phyloP scores from a whole-genome alignment of 2,113 vertebrate species.

The Catharus minimus region DNA sequence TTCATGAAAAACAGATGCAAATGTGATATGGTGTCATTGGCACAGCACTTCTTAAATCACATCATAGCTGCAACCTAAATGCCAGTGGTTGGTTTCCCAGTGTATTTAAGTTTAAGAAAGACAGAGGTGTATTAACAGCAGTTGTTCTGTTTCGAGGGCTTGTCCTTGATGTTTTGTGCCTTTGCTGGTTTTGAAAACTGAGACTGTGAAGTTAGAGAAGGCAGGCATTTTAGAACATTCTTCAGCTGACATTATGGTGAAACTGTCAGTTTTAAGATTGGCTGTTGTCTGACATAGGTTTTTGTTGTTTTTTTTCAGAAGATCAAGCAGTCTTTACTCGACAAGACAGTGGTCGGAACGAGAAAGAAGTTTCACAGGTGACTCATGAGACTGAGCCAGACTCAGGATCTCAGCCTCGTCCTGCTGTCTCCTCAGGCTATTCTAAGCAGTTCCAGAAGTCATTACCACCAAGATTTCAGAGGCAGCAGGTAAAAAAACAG shows the following conservation, averaged over 20 bases:
- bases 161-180: neutral
- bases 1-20: neutral
- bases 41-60: neutral
- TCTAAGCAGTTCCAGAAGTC: constrained; percentile 99
- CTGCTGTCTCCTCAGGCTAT: constrained; percentile 90
- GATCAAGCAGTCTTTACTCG: constrained; percentile 64
- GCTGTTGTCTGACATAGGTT: neutral
- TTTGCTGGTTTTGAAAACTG: neutral
- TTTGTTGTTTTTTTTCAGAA: constrained; percentile 29
- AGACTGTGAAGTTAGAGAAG: neutral
- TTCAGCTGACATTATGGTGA: neutral
- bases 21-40: neutral
- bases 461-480: constrained; percentile 93
- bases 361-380: constrained; percentile 74
- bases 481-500: constrained; percentile 86
- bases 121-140: neutral
- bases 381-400: constrained; percentile 84
- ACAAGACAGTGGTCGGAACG: constrained; percentile 75
- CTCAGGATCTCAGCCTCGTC: constrained; percentile 85
- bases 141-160: neutral
- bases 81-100: neutral
- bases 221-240: neutral
- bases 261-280: neutral
- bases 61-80: neutral
- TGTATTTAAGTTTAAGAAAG: neutral